Evolutionary conservation across 2,888 invertebrate species (phyloP).

Genomic region (Cosmopolites sordidus): DNA sequence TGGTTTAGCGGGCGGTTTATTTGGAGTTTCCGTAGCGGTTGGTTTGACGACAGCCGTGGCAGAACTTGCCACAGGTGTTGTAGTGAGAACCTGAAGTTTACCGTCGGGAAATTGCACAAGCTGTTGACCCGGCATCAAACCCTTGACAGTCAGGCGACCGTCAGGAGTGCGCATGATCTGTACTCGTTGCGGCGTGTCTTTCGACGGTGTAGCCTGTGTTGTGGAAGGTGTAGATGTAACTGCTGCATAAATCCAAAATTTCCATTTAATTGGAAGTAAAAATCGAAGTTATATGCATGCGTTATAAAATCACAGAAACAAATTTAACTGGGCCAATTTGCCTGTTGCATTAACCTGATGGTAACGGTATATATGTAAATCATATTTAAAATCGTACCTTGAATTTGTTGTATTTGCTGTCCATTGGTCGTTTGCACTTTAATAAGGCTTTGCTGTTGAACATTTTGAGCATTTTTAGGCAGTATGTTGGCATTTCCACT

Average conservation of each 20-base stretch:
- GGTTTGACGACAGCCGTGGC: conserved; percentile 36
- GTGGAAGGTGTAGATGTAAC: conserved; percentile 26
- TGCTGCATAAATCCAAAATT: conserved; percentile 3
- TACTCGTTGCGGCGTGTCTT: conserved; percentile 64
- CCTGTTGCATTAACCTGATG: too few species aligned
- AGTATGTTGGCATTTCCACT: conserved; percentile 56
- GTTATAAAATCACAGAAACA: too few species aligned
- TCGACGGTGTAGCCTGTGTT: conserved; percentile 28
- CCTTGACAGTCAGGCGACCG: conserved; percentile 88
- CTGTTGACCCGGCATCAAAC: conserved; percentile 88
- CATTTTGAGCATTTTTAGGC: conserved; percentile 47
- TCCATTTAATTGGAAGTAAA: too few species aligned
- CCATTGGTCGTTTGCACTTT: conserved; percentile 48
- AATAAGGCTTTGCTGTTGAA: conserved; percentile 52
- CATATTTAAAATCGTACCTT: conserved; percentile 29
- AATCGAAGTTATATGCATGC: too few species aligned
- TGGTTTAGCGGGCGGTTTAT: conserved; percentile 24
- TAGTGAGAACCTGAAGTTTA: conserved; percentile 78
- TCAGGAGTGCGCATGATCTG: conserved; percentile 88
- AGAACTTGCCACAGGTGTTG: conserved; percentile 53
- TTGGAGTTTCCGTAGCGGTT: conserved; percentile 17
- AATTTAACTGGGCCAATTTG: too few species aligned
- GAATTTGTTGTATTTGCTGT: conserved; percentile 43
- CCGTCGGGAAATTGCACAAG: conserved; percentile 91
- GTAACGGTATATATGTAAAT: not conserved